Base-by-base conservation (phyloP, 2,113 vertebrate genomes). In the Hippocampus zosterae region DNA sequence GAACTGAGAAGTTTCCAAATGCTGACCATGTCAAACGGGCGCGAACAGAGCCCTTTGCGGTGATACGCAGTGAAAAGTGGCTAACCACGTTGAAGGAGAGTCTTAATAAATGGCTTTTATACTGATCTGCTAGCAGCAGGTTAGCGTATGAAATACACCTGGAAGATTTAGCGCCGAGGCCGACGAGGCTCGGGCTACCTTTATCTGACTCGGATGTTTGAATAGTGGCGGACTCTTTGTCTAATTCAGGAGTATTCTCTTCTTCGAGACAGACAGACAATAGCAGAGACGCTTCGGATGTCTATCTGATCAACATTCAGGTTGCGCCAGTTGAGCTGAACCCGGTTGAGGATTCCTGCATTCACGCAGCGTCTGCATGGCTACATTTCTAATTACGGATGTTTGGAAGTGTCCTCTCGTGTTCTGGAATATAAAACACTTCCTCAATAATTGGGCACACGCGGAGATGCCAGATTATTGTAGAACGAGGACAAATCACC, bases 81-180 rank as follows among this genome's bases (percentile, higher is more conserved):
- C 23, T 67, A 52, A 37, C 19, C n/a, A 44, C 5, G 41, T 16
- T 7, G 18, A 55, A 56, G 25, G 41, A 40, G 56, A 73, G 69
- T 65, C 60, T 67, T 63, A 21, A 70, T 48, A 2, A 73, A 61
- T 55, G 25, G 44, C 11, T 60, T 0, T 0, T 53, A 21, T 33
- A 64, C 69, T 72, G 78, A 84, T 85, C 82, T 65, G 44, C 73
- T 41, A 56, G 70, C 50, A 60, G 66, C 57, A 76, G 67, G 67
- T 75, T 18, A 18, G 1, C 18, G 46, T 70, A 75, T 73, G 16
- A 73, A 79, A 73, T 68, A 53, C 55, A 44, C 65, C 48, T 41
- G 27, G 40, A 29, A 65, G 46, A 75, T 56, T 53, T 71, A 23
- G 75, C 76, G 61, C 37, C 27, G 66, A 63, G 69, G 67, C 68